Base-by-base conservation (phyloP, 2,113 vertebrate genomes). In the Phaetusa simplex region DNA sequence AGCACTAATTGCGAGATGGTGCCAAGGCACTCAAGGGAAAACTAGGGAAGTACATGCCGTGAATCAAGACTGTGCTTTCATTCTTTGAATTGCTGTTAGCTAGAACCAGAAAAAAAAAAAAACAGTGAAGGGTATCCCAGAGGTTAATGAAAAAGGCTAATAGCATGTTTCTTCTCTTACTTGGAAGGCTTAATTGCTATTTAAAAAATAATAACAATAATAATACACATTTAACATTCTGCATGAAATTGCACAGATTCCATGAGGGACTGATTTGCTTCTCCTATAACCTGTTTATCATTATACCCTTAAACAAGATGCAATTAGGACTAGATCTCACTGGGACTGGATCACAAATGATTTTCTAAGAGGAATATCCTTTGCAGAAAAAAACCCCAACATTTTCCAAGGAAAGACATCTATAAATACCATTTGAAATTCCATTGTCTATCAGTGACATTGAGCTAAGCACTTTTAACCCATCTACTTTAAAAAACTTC, bases 21-120 rank as follows among this genome's bases (percentile, higher is more conserved):
- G 90, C 88, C 82, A 95, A 90, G 42, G 58, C n/a, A 21, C 59
- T 79, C 88, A 88, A 58, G 85, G 45, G 50, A 94, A 81, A 83
- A 45, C 22, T 73, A 52, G 79, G 29, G 38, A 92, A 86, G 85
- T 83, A 83, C 71, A 78, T 67, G 92, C 27, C 3, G 0, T 24
- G 67, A 90, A 94, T 93, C 38, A 90, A 90, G 64, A 66, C 64
- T 34, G 6, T 47, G 55, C 14, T 88, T 82, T 86, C 67, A 36
- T 86, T 92, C 90, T 90, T 73, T 64, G 32, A 92, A 55, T 30
- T 86, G 50, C 30, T 62, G 17, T 45, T 82, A 87, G 26, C 20
- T 36, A 59, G 49, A 79, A 85, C 8, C 10, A 11, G 30, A 12
- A 42, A 42, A 17, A 59, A 58, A 58, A 61, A 67, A 69, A 76